A percentile compares a stretch with the other conserved stretches of the same genome.
These are phyloP conservation scores for Morbakka virulenta DNA, from an alignment of 30 jellyfish, hydroid and myxozoan species.

Conservation along the genomic window DNA sequence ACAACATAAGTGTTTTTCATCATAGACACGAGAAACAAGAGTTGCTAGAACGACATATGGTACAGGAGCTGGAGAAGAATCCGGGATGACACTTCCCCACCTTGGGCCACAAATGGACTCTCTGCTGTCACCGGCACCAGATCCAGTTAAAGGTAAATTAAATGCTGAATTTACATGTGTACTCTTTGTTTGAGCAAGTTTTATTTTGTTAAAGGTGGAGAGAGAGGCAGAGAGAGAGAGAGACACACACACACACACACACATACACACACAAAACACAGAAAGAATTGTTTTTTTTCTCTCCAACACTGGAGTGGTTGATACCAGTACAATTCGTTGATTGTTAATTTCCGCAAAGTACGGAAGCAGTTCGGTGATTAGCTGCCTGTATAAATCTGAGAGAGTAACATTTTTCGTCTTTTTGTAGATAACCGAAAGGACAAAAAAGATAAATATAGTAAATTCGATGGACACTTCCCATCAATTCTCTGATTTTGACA, in stretches of 20 bases:
- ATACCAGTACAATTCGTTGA: not conserved
- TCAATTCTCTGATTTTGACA: conserved; percentile 76
- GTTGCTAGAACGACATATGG: conserved; percentile 9
- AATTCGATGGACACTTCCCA: conserved; percentile 87
- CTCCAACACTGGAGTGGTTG: not conserved
- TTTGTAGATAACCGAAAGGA: conserved; percentile 36
- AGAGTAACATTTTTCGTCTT: not conserved
- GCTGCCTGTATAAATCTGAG: not conserved
- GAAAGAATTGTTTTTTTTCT: not conserved
- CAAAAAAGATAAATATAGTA: conserved; percentile 43
- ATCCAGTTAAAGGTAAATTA: not conserved
- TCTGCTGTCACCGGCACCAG: conserved; percentile 47
- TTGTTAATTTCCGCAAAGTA: not conserved
- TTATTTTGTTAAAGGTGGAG: no score
- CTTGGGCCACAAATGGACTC: conserved; percentile 61
- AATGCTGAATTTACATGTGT: no score
- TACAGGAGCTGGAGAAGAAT: conserved; percentile 47
- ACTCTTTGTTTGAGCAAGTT: no score
- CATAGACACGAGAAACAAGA: conserved; percentile 72
- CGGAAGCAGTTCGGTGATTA: not conserved
- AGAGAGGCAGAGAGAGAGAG: no score
- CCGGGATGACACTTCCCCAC: conserved; percentile 61
- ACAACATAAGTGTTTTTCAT: not conserved
- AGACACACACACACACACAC: no score
- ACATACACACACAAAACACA: no score